Evolutionary conservation across 1,140 invertebrate genomes (phyloP).

Genomic region (Globodera rostochiensis): DNA sequence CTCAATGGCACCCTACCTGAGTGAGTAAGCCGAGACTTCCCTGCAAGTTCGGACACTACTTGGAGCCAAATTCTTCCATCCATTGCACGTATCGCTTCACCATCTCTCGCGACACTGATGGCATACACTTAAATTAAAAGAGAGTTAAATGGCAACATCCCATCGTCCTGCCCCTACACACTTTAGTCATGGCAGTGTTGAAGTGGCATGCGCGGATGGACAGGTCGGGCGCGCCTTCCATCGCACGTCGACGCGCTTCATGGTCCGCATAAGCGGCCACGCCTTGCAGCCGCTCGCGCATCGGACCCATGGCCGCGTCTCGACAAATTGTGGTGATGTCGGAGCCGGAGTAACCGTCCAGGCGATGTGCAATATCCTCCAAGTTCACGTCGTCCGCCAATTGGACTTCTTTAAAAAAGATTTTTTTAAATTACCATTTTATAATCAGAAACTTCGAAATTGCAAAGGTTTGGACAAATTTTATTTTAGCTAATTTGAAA

Average conservation of each 20-base stretch:
- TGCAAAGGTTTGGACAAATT: too few relatives aligned
- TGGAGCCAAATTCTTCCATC: slow-evolving; percentile 55
- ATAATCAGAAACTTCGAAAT: too few relatives aligned
- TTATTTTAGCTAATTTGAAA: too few relatives aligned
- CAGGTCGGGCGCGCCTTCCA: slow-evolving; percentile 42
- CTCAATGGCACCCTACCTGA: too few relatives aligned
- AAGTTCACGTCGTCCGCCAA: slow-evolving; percentile 54
- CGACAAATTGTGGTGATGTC: slow-evolving; percentile 56
- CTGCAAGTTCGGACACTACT: slow-evolving; percentile 11
- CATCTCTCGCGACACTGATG: slow-evolving; percentile 46
- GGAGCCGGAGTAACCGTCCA: slow-evolving; percentile 60
- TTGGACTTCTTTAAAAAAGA: slow-evolving; percentile 38
- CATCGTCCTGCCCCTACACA: not conserved
- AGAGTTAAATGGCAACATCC: not conserved
- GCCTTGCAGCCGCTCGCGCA: slow-evolving; percentile 9
- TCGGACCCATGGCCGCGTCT: slow-evolving; percentile 20
- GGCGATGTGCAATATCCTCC: slow-evolving; percentile 39
- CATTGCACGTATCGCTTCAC: slow-evolving; percentile 40
- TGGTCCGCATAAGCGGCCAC: not conserved
- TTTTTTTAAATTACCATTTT: too few relatives aligned
- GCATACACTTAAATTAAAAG: slow-evolving; percentile 1
- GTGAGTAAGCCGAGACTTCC: too few relatives aligned
- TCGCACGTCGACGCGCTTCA: slow-evolving; percentile 24
- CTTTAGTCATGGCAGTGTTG: slow-evolving; percentile 37
- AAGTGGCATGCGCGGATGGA: slow-evolving; percentile 46